Evolutionary conservation across 2,797 vertebrate species (phyloP).

Genomic region (Chloroceryle amazona): DNA sequence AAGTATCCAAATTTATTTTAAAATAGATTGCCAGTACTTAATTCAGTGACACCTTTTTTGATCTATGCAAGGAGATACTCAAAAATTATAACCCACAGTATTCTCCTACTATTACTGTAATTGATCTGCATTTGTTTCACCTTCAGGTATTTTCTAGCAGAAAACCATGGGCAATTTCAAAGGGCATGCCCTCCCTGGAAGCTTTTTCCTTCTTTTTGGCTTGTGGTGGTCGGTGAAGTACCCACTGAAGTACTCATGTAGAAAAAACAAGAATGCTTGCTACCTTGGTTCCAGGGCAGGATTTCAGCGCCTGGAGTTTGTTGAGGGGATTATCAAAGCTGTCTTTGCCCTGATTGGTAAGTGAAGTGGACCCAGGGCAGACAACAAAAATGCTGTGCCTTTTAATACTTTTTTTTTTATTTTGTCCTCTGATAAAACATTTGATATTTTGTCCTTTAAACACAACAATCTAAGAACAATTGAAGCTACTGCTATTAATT

Average conservation of each 20-base stretch:
- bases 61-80: neutral
- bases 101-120: neutral
- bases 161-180: slow-evolving; percentile 89
- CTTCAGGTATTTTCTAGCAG: slow-evolving; percentile 40
- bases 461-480: neutral
- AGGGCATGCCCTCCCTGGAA: slow-evolving; percentile 92
- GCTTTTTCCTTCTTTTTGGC: slow-evolving; percentile 88
- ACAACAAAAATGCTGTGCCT: neutral
- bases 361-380: neutral
- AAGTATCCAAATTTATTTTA: neutral
- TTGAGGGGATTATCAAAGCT: slow-evolving; percentile 85
- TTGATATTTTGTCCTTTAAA: neutral
- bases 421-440: neutral
- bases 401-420: neutral
- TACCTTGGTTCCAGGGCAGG: slow-evolving; percentile 86
- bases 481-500: neutral
- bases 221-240: slow-evolving; percentile 93
- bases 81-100: neutral
- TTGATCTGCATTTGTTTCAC: neutral
- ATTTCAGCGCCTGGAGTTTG: slow-evolving; percentile 89
- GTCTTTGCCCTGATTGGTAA: slow-evolving; percentile 89
- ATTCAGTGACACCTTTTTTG: neutral
- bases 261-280: slow-evolving; percentile 87
- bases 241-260: slow-evolving; percentile 87
- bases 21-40: neutral